These are phyloP conservation scores for Luperina nickerlii DNA, from an alignment of 2,888 invertebrate species.

Conservation along the genomic window DNA sequence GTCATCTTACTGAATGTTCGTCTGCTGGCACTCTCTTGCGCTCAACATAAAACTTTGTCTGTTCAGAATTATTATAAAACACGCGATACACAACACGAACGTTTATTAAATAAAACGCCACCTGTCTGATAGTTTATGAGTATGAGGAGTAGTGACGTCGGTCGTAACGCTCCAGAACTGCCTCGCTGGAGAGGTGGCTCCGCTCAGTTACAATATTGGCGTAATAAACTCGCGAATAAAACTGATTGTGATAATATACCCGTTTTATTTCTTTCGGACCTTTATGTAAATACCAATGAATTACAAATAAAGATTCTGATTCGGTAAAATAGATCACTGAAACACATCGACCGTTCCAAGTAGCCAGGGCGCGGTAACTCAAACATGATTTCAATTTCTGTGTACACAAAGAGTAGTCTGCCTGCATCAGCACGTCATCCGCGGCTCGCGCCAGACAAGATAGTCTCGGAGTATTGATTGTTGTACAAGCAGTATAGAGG, in stretches of 20 bases:
- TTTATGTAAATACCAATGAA: too few species aligned
- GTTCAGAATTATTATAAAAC: neutral
- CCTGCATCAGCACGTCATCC: neutral
- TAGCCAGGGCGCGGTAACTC: neutral
- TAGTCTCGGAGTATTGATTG: neutral
- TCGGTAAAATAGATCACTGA: conserved; percentile 24
- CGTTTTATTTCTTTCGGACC: conserved; percentile 41
- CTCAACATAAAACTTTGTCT: conserved; percentile 30
- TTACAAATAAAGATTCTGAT: too few species aligned
- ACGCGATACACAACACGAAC: conserved; percentile 3
- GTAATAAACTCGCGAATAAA: conserved; percentile 38
- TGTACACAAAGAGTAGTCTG: neutral
- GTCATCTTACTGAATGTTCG: conserved; percentile 19
- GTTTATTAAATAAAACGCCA: conserved; percentile 34
- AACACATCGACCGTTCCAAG: conserved; percentile 15
- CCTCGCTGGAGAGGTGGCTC: neutral
- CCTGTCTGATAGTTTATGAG: neutral
- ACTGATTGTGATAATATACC: conserved; percentile 42
- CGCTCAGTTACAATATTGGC: conserved; percentile 22
- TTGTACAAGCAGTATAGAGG: neutral
- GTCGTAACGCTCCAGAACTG: neutral
- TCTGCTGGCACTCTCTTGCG: conserved; percentile 38
- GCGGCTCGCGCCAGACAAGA: neutral
- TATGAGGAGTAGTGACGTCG: conserved; percentile 25
- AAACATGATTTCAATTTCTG: neutral